Percentiles rank a stretch among this genome's conserved stretches.
These are phyloP conservation scores for Luperina nickerlii DNA, from an alignment of 2,888 invertebrate species.

Conservation along the genomic window DNA sequence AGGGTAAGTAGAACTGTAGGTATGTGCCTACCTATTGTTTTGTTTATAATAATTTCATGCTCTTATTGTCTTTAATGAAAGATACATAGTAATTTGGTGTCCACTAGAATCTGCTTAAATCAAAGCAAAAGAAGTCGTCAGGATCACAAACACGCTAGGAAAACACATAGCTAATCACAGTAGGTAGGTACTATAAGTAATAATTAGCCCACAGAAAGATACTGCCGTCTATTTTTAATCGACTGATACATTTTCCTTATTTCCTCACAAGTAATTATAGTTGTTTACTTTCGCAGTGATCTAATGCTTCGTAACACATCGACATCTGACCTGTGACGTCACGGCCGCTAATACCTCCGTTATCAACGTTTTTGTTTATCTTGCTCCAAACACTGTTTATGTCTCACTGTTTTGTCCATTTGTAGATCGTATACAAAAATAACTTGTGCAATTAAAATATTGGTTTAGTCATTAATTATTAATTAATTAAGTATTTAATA, in stretches of 20 bases:
- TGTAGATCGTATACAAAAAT: conserved; percentile 14
- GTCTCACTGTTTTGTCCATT: conserved; percentile 12
- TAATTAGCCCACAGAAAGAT: not conserved
- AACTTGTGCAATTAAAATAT: conserved; percentile 25
- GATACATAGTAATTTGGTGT: not conserved
- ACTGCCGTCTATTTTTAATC: not conserved
- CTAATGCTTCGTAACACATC: conserved; percentile 27
- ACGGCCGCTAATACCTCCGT: conserved; percentile 19
- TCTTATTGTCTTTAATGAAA: not conserved
- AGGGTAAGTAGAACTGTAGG: not conserved
- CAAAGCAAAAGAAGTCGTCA: not conserved
- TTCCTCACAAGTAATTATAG: not conserved
- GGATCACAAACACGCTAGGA: not conserved
- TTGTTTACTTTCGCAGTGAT: conserved; percentile 45
- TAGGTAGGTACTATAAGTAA: not conserved
- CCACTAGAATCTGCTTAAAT: not conserved
- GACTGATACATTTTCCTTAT: conserved; percentile 3
- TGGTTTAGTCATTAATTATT: conserved; percentile 20
- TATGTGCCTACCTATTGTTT: not conserved
- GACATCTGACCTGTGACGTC: conserved; percentile 38
- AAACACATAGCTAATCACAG: not conserved
- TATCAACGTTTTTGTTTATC: conserved; percentile 41
- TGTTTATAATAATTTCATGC: not conserved
- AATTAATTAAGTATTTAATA: conserved; percentile 29
- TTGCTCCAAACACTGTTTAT: conserved; percentile 20